Evolutionary conservation across 2,797 vertebrate genomes (phyloP).

Genomic region (Clangula hyemalis): DNA sequence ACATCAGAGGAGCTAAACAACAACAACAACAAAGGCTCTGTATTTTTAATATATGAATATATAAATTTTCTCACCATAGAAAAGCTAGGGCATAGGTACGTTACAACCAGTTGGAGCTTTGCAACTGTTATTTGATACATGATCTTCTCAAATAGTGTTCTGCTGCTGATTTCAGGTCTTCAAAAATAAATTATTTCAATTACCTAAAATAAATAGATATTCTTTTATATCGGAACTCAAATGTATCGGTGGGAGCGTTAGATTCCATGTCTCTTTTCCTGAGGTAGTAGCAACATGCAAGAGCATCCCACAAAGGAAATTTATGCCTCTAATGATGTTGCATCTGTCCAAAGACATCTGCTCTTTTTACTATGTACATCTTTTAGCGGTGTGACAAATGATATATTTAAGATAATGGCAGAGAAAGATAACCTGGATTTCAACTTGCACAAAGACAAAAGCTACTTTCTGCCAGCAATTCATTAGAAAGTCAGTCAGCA

Average conservation of each 20-base stretch:
- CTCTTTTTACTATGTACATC: background rate
- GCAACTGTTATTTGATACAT: background rate
- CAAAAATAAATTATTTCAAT: background rate
- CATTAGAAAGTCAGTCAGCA: background rate
- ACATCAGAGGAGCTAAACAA: background rate
- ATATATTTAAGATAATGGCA: background rate
- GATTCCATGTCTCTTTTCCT: background rate
- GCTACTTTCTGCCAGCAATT: background rate
- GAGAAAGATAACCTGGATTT: background rate
- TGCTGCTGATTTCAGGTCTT: background rate
- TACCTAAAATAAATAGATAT: background rate
- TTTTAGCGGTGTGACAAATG: background rate
- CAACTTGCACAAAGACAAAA: background rate
- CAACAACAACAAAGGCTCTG: background rate
- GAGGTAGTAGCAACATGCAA: background rate
- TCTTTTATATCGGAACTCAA: background rate
- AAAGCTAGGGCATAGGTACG: background rate
- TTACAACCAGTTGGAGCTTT: background rate
- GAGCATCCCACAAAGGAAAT: background rate
- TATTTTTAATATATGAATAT: background rate
- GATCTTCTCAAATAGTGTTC: background rate
- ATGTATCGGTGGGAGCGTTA: background rate
- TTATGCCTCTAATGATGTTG: background rate
- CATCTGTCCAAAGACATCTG: slow-evolving; percentile 34
- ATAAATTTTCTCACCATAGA: background rate